These are phyloP conservation scores for Melanotaenia parkinsoni DNA, from an alignment of 2,797 vertebrate genomes.

Conservation along the genomic window DNA sequence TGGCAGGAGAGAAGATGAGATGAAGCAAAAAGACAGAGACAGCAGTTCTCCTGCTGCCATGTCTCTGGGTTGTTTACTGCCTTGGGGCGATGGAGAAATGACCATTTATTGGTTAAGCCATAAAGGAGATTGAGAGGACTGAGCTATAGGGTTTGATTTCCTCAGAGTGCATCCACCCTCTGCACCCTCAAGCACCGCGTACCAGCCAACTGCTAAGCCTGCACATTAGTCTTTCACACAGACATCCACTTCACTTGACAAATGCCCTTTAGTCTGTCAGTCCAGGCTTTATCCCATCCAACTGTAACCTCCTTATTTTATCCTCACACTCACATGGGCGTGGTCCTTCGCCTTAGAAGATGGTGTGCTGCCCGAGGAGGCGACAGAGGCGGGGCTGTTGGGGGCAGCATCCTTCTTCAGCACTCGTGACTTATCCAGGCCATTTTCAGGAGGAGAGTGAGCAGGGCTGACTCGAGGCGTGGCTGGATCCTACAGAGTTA, in stretches of 20 bases:
- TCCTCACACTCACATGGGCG: slow-evolving; percentile 84
- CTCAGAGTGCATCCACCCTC: slow-evolving; percentile 69
- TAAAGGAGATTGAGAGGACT: slow-evolving; percentile 80
- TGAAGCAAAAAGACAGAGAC: slow-evolving; percentile 27
- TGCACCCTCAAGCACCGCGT: slow-evolving; percentile 53
- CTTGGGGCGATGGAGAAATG: slow-evolving; percentile 59
- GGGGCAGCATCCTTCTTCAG: slow-evolving; percentile 92
- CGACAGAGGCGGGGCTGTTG: slow-evolving; percentile 94
- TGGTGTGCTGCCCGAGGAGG: slow-evolving; percentile 96
- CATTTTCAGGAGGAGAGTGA: slow-evolving; percentile 94
- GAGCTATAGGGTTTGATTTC: slow-evolving; percentile 74
- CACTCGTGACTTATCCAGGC: slow-evolving; percentile 91
- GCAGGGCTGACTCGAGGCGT: slow-evolving; percentile 93
- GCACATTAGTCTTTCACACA: slow-evolving; percentile 57
- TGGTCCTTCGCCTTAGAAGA: slow-evolving; percentile 97
- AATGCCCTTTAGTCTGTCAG: slow-evolving; percentile 65
- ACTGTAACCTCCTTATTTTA: slow-evolving; percentile 51
- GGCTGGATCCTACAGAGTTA: slow-evolving; percentile 86
- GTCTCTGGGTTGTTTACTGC: slow-evolving; percentile 73
- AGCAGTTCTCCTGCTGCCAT: slow-evolving; percentile 43
- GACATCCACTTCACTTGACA: slow-evolving; percentile 70
- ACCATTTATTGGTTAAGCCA: slow-evolving; percentile 78
- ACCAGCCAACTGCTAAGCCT: slow-evolving; percentile 64
- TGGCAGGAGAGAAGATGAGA: slow-evolving; percentile 16
- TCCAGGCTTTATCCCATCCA: slow-evolving; percentile 41